Base-by-base conservation (phyloP, 2,888 invertebrate genomes). In the Hypolimnas misippus region DNA sequence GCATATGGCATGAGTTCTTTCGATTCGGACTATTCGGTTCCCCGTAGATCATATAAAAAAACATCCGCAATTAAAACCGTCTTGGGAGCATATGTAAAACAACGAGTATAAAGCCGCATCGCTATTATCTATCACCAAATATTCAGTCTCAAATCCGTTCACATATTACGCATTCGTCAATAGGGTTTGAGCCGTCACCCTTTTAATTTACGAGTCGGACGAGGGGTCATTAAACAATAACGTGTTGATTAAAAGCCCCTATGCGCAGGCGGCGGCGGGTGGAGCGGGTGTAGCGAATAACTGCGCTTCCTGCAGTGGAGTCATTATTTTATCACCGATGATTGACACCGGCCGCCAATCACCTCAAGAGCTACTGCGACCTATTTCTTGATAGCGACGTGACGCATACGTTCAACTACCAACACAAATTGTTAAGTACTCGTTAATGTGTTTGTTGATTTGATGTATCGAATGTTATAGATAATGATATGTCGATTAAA, bases 241-340 rank as follows among this genome's bases (percentile, higher is more conserved):
- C 91, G 92, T 91, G 92, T 91, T 91, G 92, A 92, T 92, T 91
- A 92, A 92, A 91, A 91, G 92, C 92, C 92, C 92, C 89, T 87
- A 92, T 92, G 89, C 86, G 84, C 85, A 83, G 82, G 83, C 79
- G 76, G 73, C 72, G 25, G 70, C 62, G 72, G 72, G 68, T 64
- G 70, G 69, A 71, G 72, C 71, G 74, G 76, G 73, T 71, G 73
- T 77, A 82, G 87, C 88, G 88, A 89, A 89, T 90, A 89, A 88
- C 86, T 86, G 80, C 86, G 86, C 76, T 91, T 92, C 92, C 92
- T 92, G 91, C 81, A 72, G 76, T 77, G 75, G 77, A 81, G 77
- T 85, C 83, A 91, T 91, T 91, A 91, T 89, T 86, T 89, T 89
- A 91, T 92, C 90, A 90, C 82, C 81, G 86, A 90, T 91, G 91